Conservation (phyloP, 2,888 invertebrate genomes). For the Thysanoteuthis rhombus region DNA sequence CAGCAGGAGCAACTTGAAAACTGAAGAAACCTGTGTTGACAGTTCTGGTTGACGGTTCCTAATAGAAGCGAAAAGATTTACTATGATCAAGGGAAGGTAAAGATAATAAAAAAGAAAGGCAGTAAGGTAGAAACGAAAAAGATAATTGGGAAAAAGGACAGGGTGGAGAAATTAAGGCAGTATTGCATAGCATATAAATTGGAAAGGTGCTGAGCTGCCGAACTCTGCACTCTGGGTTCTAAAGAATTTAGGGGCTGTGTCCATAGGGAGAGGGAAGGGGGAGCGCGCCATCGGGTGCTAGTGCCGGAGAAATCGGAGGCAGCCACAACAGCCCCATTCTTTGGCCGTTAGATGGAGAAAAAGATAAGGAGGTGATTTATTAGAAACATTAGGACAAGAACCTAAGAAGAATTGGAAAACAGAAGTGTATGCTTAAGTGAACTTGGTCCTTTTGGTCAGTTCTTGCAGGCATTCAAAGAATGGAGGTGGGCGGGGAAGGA, state of each 20-base stretch:
- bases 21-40: no score
- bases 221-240: not conserved
- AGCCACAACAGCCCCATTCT: no score
- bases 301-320: not conserved
- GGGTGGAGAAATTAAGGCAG: no score
- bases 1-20: no score
- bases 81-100: no score
- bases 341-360: not conserved
- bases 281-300: not conserved
- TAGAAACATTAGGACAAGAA: conserved; percentile 12
- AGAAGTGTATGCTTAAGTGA: not conserved
- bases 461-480: not conserved
- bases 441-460: not conserved
- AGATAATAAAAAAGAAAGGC: no score
- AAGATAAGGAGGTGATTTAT: not conserved
- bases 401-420: not conserved
- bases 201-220: not conserved
- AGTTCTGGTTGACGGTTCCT: no score
- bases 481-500: not conserved
- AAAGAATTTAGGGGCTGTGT: not conserved
- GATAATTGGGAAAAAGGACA: no score
- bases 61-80: no score
- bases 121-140: no score
- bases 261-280: not conserved
- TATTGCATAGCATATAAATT: not conserved